Base-by-base conservation (phyloP, 2,888 invertebrate species). In the Tethea ocularis region DNA sequence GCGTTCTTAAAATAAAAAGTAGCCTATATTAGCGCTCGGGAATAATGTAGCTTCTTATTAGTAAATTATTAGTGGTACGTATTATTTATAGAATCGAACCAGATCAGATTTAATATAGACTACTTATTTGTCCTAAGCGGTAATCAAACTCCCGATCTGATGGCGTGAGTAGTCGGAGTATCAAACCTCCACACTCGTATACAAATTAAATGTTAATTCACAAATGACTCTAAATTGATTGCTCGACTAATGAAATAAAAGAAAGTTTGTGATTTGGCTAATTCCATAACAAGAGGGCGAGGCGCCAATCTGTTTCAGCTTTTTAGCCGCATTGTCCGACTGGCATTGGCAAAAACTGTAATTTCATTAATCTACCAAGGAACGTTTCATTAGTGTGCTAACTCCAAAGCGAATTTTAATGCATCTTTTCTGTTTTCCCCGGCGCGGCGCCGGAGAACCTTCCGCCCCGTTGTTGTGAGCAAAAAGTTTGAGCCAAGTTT, bases 371-470 rank as follows among this genome's bases (percentile, higher is more conserved):
- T 82, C 78, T 75, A 61, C 56, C 68, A 66, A 75, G 73, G 64
- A 79, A 69, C 72, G 78, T 86, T 87, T 86, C 83, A 86, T 86
- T 86, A 84, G 75, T 68, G 74, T 75, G 69, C 74, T 71, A 72
- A 77, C 71, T 84, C 75, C 69, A 83, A 86, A 88, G 84, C 84
- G 86, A 88, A 84, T 87, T 87, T 88, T 87, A 88, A 88, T 87
- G 86, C 84, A 83, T 79, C 83, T 84, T 78, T 77, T 80, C 82
- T 83, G 82, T 82, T 82, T 72, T 58, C 59, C 58, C 53, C n/a
- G n/a, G n/a, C n/a, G n/a, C n/a, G n/a, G n/a, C n/a, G n/a, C n/a
- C 53, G 61, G 69, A 8, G 74, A 72, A 67, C 65, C 64, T 68
- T 71, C 68, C 66, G 63, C 62, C 63, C 57, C 57, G 66, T 71